Conservation (phyloP, 2,113 vertebrate species). For the Pelecanus crispus region DNA sequence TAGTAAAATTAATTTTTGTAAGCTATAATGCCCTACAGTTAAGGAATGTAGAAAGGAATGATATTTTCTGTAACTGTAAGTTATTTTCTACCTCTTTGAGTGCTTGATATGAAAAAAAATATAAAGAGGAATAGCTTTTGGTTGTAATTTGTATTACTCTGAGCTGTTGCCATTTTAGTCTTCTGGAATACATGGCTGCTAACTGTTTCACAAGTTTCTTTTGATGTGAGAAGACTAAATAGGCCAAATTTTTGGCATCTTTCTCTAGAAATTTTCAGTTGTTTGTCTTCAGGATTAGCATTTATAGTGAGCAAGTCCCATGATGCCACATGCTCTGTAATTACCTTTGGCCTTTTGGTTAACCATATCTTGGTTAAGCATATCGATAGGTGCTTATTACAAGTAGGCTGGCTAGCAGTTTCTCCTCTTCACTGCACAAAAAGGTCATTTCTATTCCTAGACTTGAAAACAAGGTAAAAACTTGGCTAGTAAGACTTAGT, state of each 20-base stretch:
- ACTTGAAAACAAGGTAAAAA: slow-evolving; percentile 29
- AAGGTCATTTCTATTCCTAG: slow-evolving; percentile 50
- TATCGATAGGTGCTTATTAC: slow-evolving; percentile 1
- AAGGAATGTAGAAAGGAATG: neutral
- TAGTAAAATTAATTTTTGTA: neutral
- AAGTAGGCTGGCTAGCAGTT: neutral
- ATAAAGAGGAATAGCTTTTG: neutral
- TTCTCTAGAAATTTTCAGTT: neutral
- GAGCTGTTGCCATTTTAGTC: neutral
- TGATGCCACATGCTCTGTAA: neutral
- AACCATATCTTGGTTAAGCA: neutral
- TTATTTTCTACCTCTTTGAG: neutral
- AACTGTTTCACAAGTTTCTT: neutral
- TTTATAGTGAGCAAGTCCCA: neutral
- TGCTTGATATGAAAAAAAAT: neutral
- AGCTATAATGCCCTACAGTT: neutral
- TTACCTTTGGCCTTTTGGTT: slow-evolving; percentile 16
- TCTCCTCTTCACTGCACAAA: neutral
- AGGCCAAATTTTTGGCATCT: neutral
- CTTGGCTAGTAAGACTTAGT: neutral
- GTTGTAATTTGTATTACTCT: neutral
- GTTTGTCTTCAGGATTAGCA: neutral
- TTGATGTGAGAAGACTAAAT: neutral
- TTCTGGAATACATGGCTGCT: neutral
- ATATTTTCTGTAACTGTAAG: neutral